These are phyloP conservation scores for Apotomis turbidana DNA, from an alignment of 2,888 invertebrate genomes.

Conservation along the genomic window DNA sequence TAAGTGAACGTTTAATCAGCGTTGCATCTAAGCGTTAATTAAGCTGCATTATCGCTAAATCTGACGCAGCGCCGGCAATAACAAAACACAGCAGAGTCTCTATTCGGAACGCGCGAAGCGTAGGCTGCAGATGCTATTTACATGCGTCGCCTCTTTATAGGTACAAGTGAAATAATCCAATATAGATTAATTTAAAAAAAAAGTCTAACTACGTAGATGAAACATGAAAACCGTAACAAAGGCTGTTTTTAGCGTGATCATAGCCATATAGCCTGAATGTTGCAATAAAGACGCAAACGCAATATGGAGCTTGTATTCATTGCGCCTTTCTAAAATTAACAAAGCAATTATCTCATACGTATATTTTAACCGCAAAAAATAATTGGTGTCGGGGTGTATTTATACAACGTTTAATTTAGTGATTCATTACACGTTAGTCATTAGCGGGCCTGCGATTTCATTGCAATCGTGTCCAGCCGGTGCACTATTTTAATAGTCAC, in stretches of 20 bases:
- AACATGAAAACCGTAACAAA: too few species aligned
- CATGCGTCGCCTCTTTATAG: background rate
- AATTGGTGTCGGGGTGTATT: constrained; percentile 48
- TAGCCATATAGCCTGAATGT: background rate
- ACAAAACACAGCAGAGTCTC: constrained; percentile 25
- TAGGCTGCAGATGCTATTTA: background rate
- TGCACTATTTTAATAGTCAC: constrained; percentile 31
- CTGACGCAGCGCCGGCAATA: constrained; percentile 47
- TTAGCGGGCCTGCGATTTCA: constrained; percentile 46
- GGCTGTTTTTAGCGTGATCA: background rate
- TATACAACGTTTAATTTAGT: constrained; percentile 49
- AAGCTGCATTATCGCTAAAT: constrained; percentile 71
- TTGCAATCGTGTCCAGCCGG: constrained; percentile 44
- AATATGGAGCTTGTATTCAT: constrained; percentile 45
- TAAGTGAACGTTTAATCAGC: constrained; percentile 67
- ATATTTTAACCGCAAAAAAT: constrained; percentile 46
- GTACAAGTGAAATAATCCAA: background rate
- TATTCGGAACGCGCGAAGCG: constrained; percentile 1
- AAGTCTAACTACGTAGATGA: too few species aligned
- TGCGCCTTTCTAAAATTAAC: constrained; percentile 49
- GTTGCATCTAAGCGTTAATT: constrained; percentile 70
- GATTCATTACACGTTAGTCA: constrained; percentile 50
- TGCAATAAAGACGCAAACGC: constrained; percentile 16
- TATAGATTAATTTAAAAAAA: too few species aligned
- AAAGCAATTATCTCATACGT: constrained; percentile 45